Evolutionary conservation across 1,140 invertebrate genomes (phyloP), one percentile per base, ranked within the genome.

Genomic region (Cepaea nemoralis): DNA sequence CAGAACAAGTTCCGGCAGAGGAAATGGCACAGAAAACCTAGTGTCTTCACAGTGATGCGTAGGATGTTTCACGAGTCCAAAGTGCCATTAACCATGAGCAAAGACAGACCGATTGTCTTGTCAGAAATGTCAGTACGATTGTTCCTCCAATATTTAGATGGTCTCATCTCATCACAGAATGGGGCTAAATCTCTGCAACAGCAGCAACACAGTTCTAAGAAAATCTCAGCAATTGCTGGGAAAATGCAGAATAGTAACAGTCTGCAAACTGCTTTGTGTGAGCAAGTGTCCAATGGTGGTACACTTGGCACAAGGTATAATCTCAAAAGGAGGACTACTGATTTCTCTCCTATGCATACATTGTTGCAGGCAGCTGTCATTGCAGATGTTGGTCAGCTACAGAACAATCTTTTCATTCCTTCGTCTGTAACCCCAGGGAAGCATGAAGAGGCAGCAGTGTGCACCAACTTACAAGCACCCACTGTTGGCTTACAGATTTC

Each of bases 311-410:
- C 6, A 35, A 77, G 75, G 14, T 33, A 8, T n/a, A 35, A 12
- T 5, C 48, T 77, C 48, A 63, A 59, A 14, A 35, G 77, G n/a
- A n/a, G 37, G 12, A 45, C 77, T 22, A 78, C 39, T 78, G 77
- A 66, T 24, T 42, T 78, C 12, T 67, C 77, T 35, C 42, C 75
- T 77, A 66, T 77, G 75, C 75, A 77, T 31, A 78, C 77, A 22
- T 69, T 78, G 24, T 63, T 78, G 35, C 63, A 78, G 37, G 77
- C 77, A 69, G 77, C 77, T 45, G 77, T 66, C 3, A 45, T 78
- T 22, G 63, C 77, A 24, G 42, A 63, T 1, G 42, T 24, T 74
- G 42, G 42, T 42, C 40, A 45, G 12, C 42, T 50, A 50, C 27
- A 37, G 42, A 50, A 27, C 31, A 74, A 31, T 27, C 42, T 27